Conservation (phyloP, 2,888 invertebrate species). For the Hyppa rectilinea region DNA sequence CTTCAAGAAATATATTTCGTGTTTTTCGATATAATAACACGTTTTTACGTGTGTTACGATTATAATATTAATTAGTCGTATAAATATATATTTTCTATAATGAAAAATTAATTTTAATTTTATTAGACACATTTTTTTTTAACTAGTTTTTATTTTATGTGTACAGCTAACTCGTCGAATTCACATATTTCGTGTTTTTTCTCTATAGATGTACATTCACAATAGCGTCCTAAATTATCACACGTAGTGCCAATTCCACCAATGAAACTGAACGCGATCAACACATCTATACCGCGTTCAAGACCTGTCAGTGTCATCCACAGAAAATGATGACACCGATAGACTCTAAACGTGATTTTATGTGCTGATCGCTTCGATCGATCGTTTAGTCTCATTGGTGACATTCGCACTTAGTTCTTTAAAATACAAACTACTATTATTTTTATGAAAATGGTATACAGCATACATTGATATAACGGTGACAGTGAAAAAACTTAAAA, state of each 20-base stretch:
- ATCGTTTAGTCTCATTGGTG: no score
- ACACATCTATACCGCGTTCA: no score
- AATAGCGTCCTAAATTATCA: constrained; percentile 20
- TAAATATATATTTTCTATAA: neutral
- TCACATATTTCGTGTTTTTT: neutral
- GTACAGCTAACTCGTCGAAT: constrained; percentile 32
- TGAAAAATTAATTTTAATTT: constrained; percentile 1
- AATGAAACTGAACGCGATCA: no score
- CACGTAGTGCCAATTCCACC: no score
- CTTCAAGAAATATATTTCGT: constrained; percentile 3
- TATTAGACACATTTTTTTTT: neutral
- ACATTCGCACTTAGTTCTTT: constrained; percentile 7
- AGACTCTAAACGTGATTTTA: no score
- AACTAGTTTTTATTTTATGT: neutral
- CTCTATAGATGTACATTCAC: neutral
- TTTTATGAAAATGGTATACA: constrained; percentile 45
- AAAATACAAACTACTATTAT: constrained; percentile 3
- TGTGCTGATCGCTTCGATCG: no score
- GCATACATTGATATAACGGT: constrained; percentile 24
- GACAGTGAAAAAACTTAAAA: constrained; percentile 49
- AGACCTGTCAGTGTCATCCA: no score
- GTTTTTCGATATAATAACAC: no score
- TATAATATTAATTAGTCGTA: neutral
- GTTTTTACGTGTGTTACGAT: neutral
- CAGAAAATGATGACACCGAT: no score